Evolutionary conservation across 1,140 invertebrate species (phyloP).

Genomic region (Sweltsa coloradensis): DNA sequence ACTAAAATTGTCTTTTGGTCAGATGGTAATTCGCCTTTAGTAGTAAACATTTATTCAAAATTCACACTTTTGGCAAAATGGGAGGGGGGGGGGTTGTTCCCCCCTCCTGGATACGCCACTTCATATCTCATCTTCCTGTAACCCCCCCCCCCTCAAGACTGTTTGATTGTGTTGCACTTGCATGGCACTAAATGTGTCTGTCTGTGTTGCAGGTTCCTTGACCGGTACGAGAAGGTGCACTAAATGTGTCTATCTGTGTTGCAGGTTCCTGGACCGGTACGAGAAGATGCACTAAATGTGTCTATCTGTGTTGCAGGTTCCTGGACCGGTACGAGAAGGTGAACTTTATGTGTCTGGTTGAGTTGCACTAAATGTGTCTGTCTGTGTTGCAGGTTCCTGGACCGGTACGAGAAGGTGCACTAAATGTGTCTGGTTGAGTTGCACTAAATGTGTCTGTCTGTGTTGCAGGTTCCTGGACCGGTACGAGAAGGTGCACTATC

Average conservation of each 20-base stretch:
- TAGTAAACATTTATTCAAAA: no score
- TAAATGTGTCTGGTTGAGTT: conserved; percentile 22
- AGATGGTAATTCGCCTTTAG: no score
- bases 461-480: conserved; percentile 59
- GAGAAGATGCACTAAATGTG: conserved; percentile 75
- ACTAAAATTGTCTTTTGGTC: no score
- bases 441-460: conserved; percentile 5
- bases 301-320: conserved; percentile 63
- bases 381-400: conserved; percentile 52
- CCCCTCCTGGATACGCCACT: no score
- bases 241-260: conserved; percentile 32
- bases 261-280: conserved; percentile 67
- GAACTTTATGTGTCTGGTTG: conserved; percentile 33
- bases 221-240: conserved; percentile 74
- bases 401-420: conserved; percentile 74
- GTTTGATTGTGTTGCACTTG: no score
- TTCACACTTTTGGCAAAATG: no score
- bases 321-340: conserved; percentile 75
- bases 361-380: conserved; percentile 60
- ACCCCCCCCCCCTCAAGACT: no score
- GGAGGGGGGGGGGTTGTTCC: no score
- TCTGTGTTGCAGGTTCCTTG: conserved; percentile 52
- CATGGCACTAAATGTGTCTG: conserved; percentile 57
- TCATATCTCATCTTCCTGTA: no score
- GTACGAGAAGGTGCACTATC: conserved; percentile 75